Percentiles rank a stretch among this genome's conserved stretches.
Evolutionary conservation across 35 echinoderm and acorn worm species (phyloP).

Genomic region (Ptychodera flava): DNA sequence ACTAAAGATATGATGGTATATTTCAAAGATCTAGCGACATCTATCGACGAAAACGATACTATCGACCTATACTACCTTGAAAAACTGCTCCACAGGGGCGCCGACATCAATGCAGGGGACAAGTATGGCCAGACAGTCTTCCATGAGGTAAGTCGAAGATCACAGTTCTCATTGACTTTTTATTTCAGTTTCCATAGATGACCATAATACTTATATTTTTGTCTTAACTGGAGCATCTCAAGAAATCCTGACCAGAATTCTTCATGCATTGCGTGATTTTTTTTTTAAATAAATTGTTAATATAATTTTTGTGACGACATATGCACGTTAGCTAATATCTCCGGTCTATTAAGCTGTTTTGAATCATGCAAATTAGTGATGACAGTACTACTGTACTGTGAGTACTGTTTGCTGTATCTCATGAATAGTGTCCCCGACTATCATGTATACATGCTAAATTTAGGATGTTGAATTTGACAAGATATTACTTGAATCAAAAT

Average conservation of each 20-base stretch:
- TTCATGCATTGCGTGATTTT: background rate
- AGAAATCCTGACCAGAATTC: background rate
- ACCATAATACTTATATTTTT: background rate
- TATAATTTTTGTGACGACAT: background rate
- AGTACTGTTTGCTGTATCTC: no score
- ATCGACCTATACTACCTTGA: conserved; percentile 77
- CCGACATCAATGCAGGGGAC: conserved; percentile 68
- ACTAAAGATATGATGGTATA: conserved; percentile 53
- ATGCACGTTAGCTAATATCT: no score
- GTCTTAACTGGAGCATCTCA: background rate
- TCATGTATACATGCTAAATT: no score
- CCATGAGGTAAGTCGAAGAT: conserved; percentile 63
- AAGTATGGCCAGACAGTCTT: conserved; percentile 79
- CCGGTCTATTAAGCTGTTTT: no score
- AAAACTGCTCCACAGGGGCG: conserved; percentile 47
- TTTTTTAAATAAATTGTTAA: background rate
- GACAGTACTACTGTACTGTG: no score
- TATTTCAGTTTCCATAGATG: background rate
- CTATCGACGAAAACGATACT: conserved; percentile 18
- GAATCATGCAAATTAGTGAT: no score
- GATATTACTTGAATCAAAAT: no score
- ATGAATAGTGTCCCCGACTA: no score
- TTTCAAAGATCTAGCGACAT: conserved; percentile 55
- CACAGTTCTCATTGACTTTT: background rate
- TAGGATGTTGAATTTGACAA: no score